These are phyloP conservation scores for Halisarca cf. caerulea DNA, from an alignment of 37 sponge, comb jelly and placozoan species.

Conservation along the genomic window DNA sequence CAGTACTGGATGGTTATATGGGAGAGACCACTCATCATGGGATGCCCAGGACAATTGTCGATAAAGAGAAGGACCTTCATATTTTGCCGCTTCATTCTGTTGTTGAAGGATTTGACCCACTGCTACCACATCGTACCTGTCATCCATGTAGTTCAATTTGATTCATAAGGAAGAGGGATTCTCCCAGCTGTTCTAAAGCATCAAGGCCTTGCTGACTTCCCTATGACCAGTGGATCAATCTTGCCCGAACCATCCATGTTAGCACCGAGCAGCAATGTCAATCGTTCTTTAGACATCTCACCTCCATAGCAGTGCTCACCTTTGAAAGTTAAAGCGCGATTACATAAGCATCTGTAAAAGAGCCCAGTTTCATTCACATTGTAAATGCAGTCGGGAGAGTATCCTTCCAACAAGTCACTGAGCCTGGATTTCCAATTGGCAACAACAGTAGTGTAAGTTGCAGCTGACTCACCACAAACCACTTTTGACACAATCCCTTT, in stretches of 20 bases:
- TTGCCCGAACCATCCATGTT: constrained; percentile 3
- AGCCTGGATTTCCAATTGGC: neutral
- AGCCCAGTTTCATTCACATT: constrained; percentile 14
- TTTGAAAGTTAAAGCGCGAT: neutral
- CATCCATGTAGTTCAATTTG: neutral
- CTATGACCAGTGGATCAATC: neutral
- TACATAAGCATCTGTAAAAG: neutral
- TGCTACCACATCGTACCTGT: neutral
- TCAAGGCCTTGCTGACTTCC: constrained; percentile 17
- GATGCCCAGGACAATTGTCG: constrained; percentile 16
- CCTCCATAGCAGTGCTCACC: constrained; percentile 19
- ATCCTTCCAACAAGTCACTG: neutral
- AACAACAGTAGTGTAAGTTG: neutral
- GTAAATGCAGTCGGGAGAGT: neutral
- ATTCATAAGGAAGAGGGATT: constrained; percentile 1
- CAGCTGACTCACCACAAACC: constrained; percentile 7
- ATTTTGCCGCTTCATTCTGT: neutral
- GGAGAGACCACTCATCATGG: neutral
- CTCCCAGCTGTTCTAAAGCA: neutral
- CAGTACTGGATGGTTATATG: neutral
- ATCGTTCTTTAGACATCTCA: neutral
- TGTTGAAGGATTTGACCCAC: neutral
- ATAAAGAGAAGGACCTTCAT: constrained; percentile 7
- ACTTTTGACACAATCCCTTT: neutral
- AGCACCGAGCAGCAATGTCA: constrained; percentile 15